phyloP scores from a whole-genome alignment of 2,113 vertebrate species.

The Shinisaurus crocodilurus region DNA sequence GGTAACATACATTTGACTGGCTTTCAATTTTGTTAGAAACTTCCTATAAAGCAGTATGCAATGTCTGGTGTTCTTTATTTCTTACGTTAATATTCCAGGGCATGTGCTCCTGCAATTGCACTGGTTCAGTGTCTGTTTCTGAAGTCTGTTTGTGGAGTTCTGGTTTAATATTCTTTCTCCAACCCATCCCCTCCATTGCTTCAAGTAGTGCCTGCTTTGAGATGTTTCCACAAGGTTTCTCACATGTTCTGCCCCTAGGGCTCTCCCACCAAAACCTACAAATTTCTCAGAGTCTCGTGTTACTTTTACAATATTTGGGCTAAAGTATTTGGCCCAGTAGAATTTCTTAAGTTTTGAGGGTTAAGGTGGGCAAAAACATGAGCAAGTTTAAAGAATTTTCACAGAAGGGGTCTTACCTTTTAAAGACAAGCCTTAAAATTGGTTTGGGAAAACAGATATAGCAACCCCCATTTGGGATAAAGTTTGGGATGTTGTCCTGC shows the following conservation, averaged over 20 bases:
- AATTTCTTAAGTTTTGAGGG: no score
- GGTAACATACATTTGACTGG: conserved; percentile 78
- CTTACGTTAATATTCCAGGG: neutral
- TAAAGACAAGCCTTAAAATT: no score
- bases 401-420: no score
- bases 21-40: neutral
- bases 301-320: no score
- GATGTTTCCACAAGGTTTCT: neutral
- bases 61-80: neutral
- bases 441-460: no score
- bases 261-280: neutral
- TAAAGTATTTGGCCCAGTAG: no score
- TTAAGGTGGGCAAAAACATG: no score
- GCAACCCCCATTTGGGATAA: no score
- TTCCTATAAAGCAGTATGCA: neutral
- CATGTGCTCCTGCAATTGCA: conserved; percentile 29
- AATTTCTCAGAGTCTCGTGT: neutral
- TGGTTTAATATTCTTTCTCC: neutral
- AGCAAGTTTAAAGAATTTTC: no score
- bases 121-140: conserved; percentile 9
- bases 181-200: neutral
- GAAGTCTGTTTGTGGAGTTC: neutral
- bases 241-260: neutral
- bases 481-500: no score
- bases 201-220: neutral